phyloP scores from a whole-genome alignment of 2,113 vertebrate genomes.

The Heterotis niloticus region DNA sequence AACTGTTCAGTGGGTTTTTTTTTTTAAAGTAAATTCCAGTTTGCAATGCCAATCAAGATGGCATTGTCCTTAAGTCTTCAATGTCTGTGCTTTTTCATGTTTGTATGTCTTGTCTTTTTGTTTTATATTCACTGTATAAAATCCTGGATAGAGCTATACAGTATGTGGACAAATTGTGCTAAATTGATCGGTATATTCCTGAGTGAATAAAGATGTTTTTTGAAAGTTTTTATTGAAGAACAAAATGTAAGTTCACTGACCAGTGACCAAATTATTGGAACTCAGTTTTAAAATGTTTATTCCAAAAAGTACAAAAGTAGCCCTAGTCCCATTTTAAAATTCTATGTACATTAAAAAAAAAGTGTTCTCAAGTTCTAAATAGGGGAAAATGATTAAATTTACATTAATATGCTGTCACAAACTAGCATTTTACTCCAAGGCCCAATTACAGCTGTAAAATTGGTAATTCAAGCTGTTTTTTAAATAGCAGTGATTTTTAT shows the following conservation, averaged over 20 bases:
- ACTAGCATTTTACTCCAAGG: too few species aligned
- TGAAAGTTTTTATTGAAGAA: conserved; percentile 8
- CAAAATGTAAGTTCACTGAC: not conserved
- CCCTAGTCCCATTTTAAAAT: conserved; percentile 2
- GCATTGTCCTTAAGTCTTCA: conserved; percentile 27
- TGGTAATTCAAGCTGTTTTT: too few species aligned
- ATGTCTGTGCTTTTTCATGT: conserved; percentile 20
- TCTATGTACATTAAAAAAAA: conserved; percentile 2
- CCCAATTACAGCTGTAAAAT: too few species aligned
- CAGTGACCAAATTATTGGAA: not conserved
- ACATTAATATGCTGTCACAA: too few species aligned
- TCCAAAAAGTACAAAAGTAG: conserved; percentile 28
- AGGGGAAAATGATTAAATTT: not conserved
- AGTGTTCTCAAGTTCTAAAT: too few species aligned
- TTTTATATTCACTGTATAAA: conserved; percentile 38
- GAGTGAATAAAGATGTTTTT: conserved; percentile 43
- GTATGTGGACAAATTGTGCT: conserved; percentile 25
- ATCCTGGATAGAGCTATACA: conserved; percentile 20
- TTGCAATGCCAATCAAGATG: conserved; percentile 13
- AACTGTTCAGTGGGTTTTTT: not conserved
- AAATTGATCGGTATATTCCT: conserved; percentile 29
- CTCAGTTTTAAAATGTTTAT: conserved; percentile 25
- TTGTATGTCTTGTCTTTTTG: not conserved
- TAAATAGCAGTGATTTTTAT: too few species aligned
- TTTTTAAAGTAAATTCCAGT: not conserved